These are phyloP conservation scores for Drosophila ohnishii DNA, from an alignment of 1,140 invertebrate genomes.

Conservation along the genomic window DNA sequence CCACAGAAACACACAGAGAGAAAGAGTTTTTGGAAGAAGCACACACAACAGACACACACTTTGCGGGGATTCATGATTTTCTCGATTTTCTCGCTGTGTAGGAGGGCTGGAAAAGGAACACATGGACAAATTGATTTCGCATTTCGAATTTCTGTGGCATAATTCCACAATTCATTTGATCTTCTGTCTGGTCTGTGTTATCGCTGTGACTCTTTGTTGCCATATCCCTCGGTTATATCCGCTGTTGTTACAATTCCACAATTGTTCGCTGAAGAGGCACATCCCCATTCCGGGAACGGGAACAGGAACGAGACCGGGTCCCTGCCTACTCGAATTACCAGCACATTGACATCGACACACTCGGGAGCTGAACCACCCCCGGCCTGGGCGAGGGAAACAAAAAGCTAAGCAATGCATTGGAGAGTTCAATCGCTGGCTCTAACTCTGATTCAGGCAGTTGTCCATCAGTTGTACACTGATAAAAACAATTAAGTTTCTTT, in stretches of 20 bases:
- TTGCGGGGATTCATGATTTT: neutral
- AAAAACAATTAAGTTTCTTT: too few relatives aligned
- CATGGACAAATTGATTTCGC: constrained; percentile 78
- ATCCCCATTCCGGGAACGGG: neutral
- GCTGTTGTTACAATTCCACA: constrained; percentile 50
- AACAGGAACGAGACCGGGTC: constrained; percentile 16
- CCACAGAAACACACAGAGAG: neutral
- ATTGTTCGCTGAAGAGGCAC: constrained; percentile 39
- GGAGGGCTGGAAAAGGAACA: constrained; percentile 28
- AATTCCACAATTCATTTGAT: constrained; percentile 76
- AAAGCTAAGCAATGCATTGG: constrained; percentile 39
- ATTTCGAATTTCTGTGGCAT: constrained; percentile 65
- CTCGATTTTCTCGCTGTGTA: neutral
- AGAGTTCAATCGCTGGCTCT: constrained; percentile 39
- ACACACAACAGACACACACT: neutral
- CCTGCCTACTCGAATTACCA: constrained; percentile 65
- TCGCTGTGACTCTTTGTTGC: constrained; percentile 39
- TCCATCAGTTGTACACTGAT: constrained; percentile 14
- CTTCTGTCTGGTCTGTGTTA: constrained; percentile 43
- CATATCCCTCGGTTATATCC: constrained; percentile 23
- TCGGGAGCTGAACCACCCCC: constrained; percentile 29
- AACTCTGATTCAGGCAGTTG: constrained; percentile 55
- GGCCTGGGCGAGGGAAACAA: constrained; percentile 20
- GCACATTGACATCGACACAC: constrained; percentile 65
- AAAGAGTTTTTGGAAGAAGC: neutral